Evolutionary conservation across 2,113 vertebrate species (phyloP).

Genomic region (Tringa solitaria): DNA sequence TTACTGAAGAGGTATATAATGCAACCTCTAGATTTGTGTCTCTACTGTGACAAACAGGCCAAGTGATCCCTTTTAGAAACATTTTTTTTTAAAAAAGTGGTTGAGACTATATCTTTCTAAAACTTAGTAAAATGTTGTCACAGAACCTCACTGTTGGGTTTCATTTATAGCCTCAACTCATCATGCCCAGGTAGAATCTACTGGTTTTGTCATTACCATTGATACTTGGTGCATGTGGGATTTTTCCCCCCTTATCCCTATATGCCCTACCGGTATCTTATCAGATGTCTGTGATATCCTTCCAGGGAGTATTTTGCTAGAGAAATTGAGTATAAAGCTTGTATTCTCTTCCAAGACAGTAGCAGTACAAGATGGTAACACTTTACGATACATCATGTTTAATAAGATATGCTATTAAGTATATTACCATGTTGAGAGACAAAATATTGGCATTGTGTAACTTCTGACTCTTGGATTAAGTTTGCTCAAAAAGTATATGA

Average conservation of each 20-base stretch:
- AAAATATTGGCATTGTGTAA: background rate
- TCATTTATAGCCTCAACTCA: background rate
- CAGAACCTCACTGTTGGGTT: background rate
- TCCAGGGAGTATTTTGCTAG: background rate
- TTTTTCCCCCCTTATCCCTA: background rate
- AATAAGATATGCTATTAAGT: background rate
- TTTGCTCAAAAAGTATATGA: background rate
- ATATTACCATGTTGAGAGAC: background rate
- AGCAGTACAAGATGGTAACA: background rate
- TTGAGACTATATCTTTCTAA: background rate
- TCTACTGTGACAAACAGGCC: background rate
- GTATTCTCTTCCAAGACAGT: background rate
- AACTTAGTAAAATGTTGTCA: background rate
- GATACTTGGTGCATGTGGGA: rapidly evolving
- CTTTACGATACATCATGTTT: background rate
- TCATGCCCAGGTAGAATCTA: background rate
- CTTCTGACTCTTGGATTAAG: background rate
- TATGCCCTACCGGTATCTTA: background rate
- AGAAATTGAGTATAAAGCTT: background rate
- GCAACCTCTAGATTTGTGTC: background rate
- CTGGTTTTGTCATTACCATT: background rate
- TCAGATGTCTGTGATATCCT: background rate
- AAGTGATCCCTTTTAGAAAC: background rate
- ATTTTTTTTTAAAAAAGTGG: background rate
- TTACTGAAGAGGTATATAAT: background rate